Conservation (phyloP, 2,797 vertebrate genomes). For the Uromys caudimaculatus region DNA sequence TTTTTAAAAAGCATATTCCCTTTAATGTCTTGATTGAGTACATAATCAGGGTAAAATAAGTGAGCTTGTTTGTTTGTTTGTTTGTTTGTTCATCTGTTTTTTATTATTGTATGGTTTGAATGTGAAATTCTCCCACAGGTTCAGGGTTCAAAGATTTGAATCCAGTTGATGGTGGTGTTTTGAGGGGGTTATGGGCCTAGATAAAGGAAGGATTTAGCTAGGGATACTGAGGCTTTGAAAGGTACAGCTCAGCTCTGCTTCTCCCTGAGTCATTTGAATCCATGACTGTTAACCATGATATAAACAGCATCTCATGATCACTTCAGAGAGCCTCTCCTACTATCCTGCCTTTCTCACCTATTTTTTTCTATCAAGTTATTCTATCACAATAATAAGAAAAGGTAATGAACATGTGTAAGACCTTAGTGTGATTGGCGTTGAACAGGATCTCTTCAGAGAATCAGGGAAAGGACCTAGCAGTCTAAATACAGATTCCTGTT, state of each 20-base stretch:
- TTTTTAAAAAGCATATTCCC: neutral
- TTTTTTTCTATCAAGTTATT: neutral
- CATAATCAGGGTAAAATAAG: neutral
- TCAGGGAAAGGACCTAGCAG: neutral
- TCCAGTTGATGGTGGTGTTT: neutral
- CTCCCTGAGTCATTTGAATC: neutral
- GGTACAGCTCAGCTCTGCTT: neutral
- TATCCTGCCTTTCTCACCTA: neutral
- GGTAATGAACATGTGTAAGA: neutral
- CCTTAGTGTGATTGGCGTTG: neutral
- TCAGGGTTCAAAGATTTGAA: neutral
- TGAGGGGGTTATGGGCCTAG: neutral
- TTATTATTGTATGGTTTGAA: neutral
- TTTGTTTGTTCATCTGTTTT: neutral
- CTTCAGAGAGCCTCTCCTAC: neutral
- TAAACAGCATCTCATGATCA: too few relatives aligned
- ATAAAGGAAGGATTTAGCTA: neutral
- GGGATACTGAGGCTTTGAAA: neutral
- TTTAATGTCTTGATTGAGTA: neutral
- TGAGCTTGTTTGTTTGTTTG: neutral
- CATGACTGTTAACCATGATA: neutral
- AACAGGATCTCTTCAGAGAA: neutral
- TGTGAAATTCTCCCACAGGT: neutral
- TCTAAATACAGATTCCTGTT: neutral
- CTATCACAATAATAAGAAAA: neutral